Evolutionary conservation across 2,888 invertebrate species (phyloP), one percentile per base, ranked within the genome.

Genomic region (Shargacucullia verbasci): DNA sequence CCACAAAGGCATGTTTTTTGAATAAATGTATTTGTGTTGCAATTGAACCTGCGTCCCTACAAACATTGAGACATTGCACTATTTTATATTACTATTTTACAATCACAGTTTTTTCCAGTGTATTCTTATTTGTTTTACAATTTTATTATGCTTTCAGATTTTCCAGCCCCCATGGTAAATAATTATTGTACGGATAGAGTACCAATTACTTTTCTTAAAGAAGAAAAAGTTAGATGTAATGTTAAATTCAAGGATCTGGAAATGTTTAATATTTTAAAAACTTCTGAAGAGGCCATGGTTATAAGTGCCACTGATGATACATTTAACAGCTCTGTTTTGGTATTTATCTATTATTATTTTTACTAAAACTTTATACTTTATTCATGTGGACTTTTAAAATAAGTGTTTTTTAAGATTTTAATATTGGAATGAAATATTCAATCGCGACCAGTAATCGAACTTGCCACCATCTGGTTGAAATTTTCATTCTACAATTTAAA

Each of bases 241-340:
- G 88, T 89, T 0, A 89, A 87, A 65, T 70, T 92, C 7, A 74
- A 81, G 12, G 89, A 93, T 59, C 70, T 93, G 4, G 89, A 93
- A 83, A 89, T 90, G 85, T 84, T 92, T 58, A 81, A 85, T 67
- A 82, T 90, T 44, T 61, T 86, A 5, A 85, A 85, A 62, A 82
- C 74, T 38, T 73, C 79, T 11, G 80, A 87, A 50, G 82, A 85
- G 52, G 78, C 87, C 14, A 73, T 72, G 37, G 66, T 92, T 45
- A 81, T 91, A 38, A 91, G 90, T 69, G 83, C 86, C 46, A 85
- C 81, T 9, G 80, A 86, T 41, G 68, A 68, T 11, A 83, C 84
- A 34, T 58, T 79, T 5, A 90, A 88, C 60, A 83, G 70, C 53
- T 79, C 90, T 53, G 55, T 55, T 59, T 70, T 88, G 90, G 92